phyloP scores from a whole-genome alignment of 92 coral and sea anemone genomes.

The Zoanthus sociatus region DNA sequence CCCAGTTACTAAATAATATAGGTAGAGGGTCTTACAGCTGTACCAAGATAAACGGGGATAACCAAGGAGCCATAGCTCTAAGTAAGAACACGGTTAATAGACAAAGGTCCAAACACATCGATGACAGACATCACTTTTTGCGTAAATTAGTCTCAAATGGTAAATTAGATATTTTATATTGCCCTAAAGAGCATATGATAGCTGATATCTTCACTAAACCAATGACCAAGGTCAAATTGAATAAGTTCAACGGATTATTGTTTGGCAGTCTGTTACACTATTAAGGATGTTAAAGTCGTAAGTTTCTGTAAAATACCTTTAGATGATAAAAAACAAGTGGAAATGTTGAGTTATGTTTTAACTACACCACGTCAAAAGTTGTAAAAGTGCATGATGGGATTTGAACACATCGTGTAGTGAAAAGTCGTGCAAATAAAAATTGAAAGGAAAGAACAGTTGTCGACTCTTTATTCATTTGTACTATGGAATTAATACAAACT shows the following conservation, averaged over 20 bases:
- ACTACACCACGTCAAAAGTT: neutral
- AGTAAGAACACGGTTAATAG: conserved; percentile 36
- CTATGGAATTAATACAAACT: no score
- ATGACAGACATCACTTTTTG: conserved; percentile 34
- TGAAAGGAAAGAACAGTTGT: neutral
- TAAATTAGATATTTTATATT: conserved; percentile 12
- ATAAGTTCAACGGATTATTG: conserved; percentile 24
- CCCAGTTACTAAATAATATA: conserved; percentile 43
- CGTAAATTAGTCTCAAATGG: conserved; percentile 4
- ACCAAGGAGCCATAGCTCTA: conserved; percentile 55
- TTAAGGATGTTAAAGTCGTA: neutral
- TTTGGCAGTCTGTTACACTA: conserved; percentile 23
- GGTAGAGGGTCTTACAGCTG: conserved; percentile 20
- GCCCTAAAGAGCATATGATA: conserved; percentile 29
- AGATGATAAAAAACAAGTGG: conserved; percentile 40
- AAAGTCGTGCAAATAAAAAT: neutral
- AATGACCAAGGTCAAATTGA: conserved; percentile 8
- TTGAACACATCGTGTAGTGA: neutral
- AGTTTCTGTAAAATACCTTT: neutral
- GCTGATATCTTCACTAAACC: conserved; percentile 41
- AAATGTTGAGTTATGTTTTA: neutral
- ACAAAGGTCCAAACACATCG: conserved; percentile 53
- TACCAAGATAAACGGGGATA: conserved; percentile 37
- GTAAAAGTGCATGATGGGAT: neutral
- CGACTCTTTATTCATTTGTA: neutral